Base-by-base conservation (phyloP, 2,888 invertebrate species). In the Ornithoptera alexandrae region DNA sequence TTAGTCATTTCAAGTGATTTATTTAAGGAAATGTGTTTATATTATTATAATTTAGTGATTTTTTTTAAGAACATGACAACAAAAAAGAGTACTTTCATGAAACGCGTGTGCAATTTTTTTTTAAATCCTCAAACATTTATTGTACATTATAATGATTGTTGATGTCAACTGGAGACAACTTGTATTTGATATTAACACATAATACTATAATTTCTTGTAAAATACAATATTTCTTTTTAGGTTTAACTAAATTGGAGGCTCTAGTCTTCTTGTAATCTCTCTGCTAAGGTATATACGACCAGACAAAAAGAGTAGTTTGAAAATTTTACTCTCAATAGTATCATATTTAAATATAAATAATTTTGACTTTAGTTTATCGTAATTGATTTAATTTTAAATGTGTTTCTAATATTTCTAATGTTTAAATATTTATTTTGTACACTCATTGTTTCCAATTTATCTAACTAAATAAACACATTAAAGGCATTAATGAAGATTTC, bases 1-100 rank as follows among this genome's bases (percentile, higher is more conserved):
- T 70, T 67, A 63, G 65, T 70, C 36, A 67, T 67, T 61, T 69
- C 18, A 65, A 64, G 67, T 61, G 65, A 65, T 63, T 39, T 63
- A 58, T 63, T 18, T 62, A 59, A 50, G 61, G 17, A 57, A 58
- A 57, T 65, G 65, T 62, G 24, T 69, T 65, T 20, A 46, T 59
- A 61, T 57, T 30, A 57, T 67, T 57, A 12, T 62, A 15, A 22
- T 36, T 60, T 67, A 18, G 22, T 67, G 42, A 39, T 60, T 53
- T 64, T 68, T 60, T 22, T 64, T 63, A 59, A n/a, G 7, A 42
- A 58, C 57, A 50, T 20, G 18, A 30, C 22, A 24, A 7, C 6
- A 60, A 60, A 17, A 60, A 60, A 24, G 36, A 18, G 30, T 24
- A 7, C 8, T 60, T 7, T 8, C 30, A 8, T 8, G 8, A 5